A percentile compares a stretch with the other conserved stretches of the same genome.
Conservation (phyloP, 2,797 vertebrate genomes). For the Rhadinocentrus ornatus region DNA sequence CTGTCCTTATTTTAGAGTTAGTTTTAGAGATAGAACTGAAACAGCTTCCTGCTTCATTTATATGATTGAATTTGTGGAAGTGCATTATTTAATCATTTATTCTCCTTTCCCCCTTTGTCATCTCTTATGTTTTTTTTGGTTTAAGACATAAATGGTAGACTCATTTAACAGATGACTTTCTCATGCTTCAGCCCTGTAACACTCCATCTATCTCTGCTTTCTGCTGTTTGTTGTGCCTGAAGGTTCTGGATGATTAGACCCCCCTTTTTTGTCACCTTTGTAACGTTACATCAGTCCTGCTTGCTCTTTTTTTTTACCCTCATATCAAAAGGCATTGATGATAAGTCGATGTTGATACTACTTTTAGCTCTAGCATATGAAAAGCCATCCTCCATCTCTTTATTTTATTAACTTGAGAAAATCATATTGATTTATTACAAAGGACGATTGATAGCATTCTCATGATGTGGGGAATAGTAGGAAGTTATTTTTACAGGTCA, state of each 20-base stretch:
- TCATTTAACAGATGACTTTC: neutral
- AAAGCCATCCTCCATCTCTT: constrained; percentile 27
- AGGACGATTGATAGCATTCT: constrained; percentile 5
- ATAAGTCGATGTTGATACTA: constrained; percentile 34
- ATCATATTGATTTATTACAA: constrained; percentile 67
- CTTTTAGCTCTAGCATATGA: constrained; percentile 39
- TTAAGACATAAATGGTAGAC: neutral
- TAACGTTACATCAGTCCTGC: neutral
- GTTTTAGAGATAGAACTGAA: constrained; percentile 2
- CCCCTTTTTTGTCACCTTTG: neutral
- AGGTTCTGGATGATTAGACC: neutral
- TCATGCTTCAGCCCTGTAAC: neutral
- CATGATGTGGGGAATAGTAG: neutral
- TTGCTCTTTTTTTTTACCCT: constrained; percentile 11
- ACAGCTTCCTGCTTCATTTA: neutral
- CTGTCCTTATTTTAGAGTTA: neutral
- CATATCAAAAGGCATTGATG: constrained; percentile 37
- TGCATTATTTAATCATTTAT: neutral
- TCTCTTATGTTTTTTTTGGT: neutral
- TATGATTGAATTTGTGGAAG: constrained; percentile 6
- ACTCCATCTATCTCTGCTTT: neutral
- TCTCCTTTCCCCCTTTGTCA: accelerated
- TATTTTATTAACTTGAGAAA: constrained; percentile 50
- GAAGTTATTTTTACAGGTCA: constrained; percentile 1
- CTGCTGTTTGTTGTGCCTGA: neutral